Evolutionary conservation across 1,140 invertebrate species (phyloP).

Genomic region (Aplysia californica): DNA sequence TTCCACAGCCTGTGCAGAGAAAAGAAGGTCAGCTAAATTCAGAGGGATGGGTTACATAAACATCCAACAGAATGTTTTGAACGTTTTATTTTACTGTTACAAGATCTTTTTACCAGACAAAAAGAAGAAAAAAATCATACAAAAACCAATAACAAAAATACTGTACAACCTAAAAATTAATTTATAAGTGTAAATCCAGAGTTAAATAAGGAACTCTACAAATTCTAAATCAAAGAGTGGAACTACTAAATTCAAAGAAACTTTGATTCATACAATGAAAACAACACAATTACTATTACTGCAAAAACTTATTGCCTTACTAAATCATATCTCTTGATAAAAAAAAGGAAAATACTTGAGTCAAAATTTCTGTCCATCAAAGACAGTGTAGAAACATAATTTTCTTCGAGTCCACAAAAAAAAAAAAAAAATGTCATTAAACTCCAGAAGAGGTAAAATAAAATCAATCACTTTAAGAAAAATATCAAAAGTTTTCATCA

Average conservation of each 20-base stretch:
- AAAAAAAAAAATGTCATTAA: background rate
- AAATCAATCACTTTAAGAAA: background rate
- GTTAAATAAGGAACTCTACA: too few species aligned
- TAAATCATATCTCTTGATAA: too few species aligned
- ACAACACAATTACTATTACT: too few species aligned
- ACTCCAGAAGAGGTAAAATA: background rate
- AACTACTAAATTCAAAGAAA: too few species aligned
- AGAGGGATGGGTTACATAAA: too few species aligned
- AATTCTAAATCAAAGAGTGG: too few species aligned
- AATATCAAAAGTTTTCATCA: background rate
- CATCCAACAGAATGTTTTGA: background rate
- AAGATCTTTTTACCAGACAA: background rate
- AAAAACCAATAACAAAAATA: background rate
- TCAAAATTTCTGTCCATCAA: too few species aligned
- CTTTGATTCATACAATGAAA: too few species aligned
- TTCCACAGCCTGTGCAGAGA: conserved; percentile 52
- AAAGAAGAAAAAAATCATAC: background rate
- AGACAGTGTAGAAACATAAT: background rate
- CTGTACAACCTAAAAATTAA: background rate
- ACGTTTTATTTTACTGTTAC: background rate
- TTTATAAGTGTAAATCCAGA: background rate
- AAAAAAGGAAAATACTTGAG: too few species aligned
- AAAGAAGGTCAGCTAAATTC: background rate
- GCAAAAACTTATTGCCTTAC: too few species aligned
- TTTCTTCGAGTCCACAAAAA: background rate